Base-by-base conservation (phyloP, 2,113 vertebrate genomes). In the Misgurnus anguillicaudatus region DNA sequence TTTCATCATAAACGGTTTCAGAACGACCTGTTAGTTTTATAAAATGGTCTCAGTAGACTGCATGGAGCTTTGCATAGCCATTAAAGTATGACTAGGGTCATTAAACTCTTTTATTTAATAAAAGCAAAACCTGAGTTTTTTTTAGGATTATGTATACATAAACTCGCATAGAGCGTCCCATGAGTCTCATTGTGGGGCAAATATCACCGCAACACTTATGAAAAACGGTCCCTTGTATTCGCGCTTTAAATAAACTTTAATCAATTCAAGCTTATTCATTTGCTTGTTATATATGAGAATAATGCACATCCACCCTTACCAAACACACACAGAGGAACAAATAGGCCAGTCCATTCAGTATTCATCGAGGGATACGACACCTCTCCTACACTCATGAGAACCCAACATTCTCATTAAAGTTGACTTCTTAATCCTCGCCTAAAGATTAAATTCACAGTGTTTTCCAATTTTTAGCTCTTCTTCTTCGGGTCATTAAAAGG, bases 231-330 rank as follows among this genome's bases (percentile, higher is more conserved):
- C 38, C 80, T 58, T 66, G 41, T 78, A 75, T 77, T 69, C 68
- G 58, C 61, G 82, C 83, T 86, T 85, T 82, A 83, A 88, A 86
- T 86, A 84, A 84, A 83, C 78, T 86, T 78, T 78, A 85, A 88
- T 86, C 82, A 85, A 78, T 82, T 82, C 31, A 6, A 47, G 83
- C 71, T 82, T 80, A 87, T 82, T 83, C 77, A 71, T 82, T 83
- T 84, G 83, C 74, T 72, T 71, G 47, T 66, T 79, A 82, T 85
- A 79, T 69, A 81, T 41, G 45, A 72, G 61, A 77, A 74, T 77
- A 76, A 60, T 42, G 41, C 24, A 57, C 19, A 38, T 36, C 53
- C 48, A 60, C 36, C 3, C 45, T 2, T 19, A 75, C 58, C 58
- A 10, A 60, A 74, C 62, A 61, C 64, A 77, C 77, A 42, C 64